These are phyloP conservation scores for Channa striata DNA, from an alignment of 2,797 vertebrate species.

Conservation along the genomic window DNA sequence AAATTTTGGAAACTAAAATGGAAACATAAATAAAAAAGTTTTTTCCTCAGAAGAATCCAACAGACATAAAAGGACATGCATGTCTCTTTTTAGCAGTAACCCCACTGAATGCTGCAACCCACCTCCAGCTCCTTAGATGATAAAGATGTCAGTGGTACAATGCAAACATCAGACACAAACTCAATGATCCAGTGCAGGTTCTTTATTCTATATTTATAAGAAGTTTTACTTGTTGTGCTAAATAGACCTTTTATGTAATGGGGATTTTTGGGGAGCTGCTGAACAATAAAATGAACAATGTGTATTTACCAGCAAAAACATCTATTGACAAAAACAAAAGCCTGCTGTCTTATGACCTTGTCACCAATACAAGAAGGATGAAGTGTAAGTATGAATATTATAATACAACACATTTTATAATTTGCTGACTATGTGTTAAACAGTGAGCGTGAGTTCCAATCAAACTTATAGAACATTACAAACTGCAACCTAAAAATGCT, in stretches of 20 bases:
- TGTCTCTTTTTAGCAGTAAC: conserved; percentile 34
- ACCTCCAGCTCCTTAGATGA: conserved; percentile 28
- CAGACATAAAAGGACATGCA: conserved; percentile 28
- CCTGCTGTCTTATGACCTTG: conserved; percentile 14
- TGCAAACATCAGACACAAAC: conserved; percentile 2
- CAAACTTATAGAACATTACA: conserved; percentile 44
- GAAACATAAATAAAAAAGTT: no score
- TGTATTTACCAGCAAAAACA: conserved; percentile 5
- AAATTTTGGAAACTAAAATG: no score
- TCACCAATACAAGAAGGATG: background rate
- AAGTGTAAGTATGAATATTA: conserved; percentile 41
- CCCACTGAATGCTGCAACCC: conserved; percentile 6
- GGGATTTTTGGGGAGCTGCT: conserved; percentile 8
- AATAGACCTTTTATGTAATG: background rate
- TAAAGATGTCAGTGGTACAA: conserved; percentile 14
- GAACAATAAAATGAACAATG: background rate
- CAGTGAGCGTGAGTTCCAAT: conserved; percentile 17
- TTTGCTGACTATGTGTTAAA: conserved; percentile 15
- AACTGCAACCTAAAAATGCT: conserved; percentile 43
- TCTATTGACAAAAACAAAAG: background rate
- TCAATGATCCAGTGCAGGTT: background rate
- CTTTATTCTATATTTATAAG: background rate
- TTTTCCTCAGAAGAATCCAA: conserved; percentile 18
- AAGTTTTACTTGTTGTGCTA: background rate
- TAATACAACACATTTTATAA: conserved; percentile 15